Evolutionary conservation across 2,113 vertebrate species (phyloP).

Genomic region (Neomonachus schauinslandi): DNA sequence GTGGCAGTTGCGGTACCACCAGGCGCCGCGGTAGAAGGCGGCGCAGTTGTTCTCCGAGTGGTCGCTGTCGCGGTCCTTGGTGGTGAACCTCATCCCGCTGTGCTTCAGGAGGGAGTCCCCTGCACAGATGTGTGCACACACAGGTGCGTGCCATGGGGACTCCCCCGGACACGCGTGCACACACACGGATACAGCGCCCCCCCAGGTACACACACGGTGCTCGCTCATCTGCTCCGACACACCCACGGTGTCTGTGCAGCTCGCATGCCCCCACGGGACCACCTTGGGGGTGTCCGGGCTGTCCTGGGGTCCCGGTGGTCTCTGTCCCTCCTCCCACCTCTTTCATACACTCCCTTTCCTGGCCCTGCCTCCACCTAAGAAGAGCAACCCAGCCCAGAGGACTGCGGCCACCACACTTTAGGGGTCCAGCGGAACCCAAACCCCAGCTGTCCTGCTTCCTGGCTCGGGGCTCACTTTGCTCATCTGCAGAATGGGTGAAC

Average conservation of each 20-base stretch:
- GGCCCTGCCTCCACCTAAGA: neutral
- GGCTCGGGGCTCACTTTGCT: neutral
- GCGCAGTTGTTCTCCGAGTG: constrained; percentile 99
- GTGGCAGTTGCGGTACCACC: constrained; percentile 99
- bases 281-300: accelerated
- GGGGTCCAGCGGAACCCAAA: neutral
- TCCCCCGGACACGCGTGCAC: accelerated
- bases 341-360: neutral
- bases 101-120: constrained; percentile 97
- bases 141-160: accelerated
- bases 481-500: neutral
- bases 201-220: accelerated
- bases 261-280: neutral
- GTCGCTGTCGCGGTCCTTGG: constrained; percentile 97
- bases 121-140: constrained; percentile 51
- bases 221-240: neutral
- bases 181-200: neutral
- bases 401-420: neutral
- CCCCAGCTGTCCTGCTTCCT: neutral
- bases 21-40: constrained; percentile 97
- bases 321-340: neutral
- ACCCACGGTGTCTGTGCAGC: neutral
- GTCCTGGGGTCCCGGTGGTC: neutral
- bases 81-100: constrained; percentile 98
- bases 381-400: neutral